A percentile compares a stretch with the other conserved stretches of the same genome.
Conservation (phyloP, 2,113 vertebrate genomes). For the Fukomys damarensis region DNA sequence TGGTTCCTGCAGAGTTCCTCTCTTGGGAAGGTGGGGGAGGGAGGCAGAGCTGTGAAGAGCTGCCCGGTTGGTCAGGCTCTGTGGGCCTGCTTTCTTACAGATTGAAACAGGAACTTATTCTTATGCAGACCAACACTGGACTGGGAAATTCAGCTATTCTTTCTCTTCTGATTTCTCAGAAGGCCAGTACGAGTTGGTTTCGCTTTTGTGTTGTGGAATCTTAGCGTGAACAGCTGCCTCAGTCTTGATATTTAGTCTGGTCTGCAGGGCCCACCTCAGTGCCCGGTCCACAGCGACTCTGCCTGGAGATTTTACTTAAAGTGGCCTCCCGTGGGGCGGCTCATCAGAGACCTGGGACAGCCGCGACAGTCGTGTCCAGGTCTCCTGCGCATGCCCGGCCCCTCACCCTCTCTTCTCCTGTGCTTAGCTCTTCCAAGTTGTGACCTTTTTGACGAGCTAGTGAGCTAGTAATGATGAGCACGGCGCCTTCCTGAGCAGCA, state of each 20-base stretch:
- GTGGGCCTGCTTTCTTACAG: background rate
- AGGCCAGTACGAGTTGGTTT: background rate
- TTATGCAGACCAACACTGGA: background rate
- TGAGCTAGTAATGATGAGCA: background rate
- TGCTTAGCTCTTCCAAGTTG: background rate
- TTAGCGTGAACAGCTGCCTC: background rate
- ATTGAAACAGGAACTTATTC: background rate
- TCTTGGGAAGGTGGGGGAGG: background rate
- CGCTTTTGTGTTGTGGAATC: background rate
- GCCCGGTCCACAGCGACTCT: too few relatives aligned
- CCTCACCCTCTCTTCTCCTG: background rate
- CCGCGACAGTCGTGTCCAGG: accelerated
- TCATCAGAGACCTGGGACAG: too few relatives aligned
- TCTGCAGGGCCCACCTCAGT: background rate
- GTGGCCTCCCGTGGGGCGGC: too few relatives aligned
- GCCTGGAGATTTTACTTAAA: background rate
- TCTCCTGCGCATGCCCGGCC: background rate
- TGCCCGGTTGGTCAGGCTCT: background rate
- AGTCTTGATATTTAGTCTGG: background rate
- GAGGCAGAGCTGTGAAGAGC: too few relatives aligned
- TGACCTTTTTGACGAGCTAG: background rate
- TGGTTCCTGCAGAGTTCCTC: background rate
- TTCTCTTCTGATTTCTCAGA: background rate
- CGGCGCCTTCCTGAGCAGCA: background rate
- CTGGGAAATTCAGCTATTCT: background rate